phyloP scores from a whole-genome alignment of 2,888 invertebrate species.

The Thymelicus lineola region DNA sequence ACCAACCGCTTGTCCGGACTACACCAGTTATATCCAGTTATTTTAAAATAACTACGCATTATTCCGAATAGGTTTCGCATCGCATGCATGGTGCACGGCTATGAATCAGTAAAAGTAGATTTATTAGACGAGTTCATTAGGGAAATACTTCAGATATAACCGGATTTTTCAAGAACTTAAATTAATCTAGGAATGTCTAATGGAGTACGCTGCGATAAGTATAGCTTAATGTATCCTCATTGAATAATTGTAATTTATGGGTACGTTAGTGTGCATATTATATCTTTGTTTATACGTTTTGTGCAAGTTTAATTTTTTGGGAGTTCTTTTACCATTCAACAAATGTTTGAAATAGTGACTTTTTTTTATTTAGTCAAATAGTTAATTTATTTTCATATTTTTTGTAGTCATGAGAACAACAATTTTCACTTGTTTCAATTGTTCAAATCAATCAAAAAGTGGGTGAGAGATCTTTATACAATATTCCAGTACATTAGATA shows the following conservation, averaged over 20 bases:
- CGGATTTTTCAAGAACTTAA: neutral
- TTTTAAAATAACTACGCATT: conserved; percentile 56
- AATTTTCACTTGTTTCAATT: too few relatives aligned
- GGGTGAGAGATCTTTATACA: neutral
- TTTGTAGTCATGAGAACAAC: too few relatives aligned
- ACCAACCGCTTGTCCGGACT: conserved; percentile 54
- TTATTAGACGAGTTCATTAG: neutral
- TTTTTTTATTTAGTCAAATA: too few relatives aligned
- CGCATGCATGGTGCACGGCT: conserved; percentile 19
- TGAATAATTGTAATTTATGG: too few relatives aligned
- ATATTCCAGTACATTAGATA: neutral
- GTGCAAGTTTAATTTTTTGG: too few relatives aligned
- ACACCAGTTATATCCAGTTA: conserved; percentile 63
- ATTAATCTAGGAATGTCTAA: neutral
- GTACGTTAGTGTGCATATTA: too few relatives aligned
- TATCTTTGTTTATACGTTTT: too few relatives aligned
- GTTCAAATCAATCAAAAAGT: neutral
- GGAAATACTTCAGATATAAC: neutral
- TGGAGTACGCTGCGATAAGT: neutral
- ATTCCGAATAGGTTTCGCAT: conserved; percentile 51
- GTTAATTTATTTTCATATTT: too few relatives aligned
- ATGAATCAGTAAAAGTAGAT: conserved; percentile 4
- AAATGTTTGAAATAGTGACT: too few relatives aligned
- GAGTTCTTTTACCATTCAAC: too few relatives aligned
- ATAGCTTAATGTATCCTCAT: too few relatives aligned